Base-by-base conservation (phyloP, 30 jellyfish, hydroid and myxozoan species). In the Cassiopea xamachana region DNA sequence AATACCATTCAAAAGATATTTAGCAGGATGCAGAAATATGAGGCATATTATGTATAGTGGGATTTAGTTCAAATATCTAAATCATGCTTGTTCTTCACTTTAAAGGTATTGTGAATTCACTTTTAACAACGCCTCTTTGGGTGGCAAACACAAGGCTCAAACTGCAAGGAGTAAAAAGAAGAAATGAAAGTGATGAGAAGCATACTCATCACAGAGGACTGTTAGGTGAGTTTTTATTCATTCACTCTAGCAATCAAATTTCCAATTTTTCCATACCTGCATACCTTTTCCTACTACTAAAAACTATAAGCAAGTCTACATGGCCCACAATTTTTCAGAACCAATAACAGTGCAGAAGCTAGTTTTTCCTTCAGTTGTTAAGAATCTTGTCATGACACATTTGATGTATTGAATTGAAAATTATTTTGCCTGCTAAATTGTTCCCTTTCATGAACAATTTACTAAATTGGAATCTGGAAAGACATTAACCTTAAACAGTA, bases 121-220 rank as follows among this genome's bases (percentile, higher is more conserved):
- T 95, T 64, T 55, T 95, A 43, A 95, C 99, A 73, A 95, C 99
- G 13, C 99, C 99, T 13, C 60, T 95, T 60, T 95, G 99, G 99
- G 99, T 95, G 19, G 98, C 93, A 48, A 95, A 95, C 83, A 95
- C 99, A 68, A 86, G 99, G 18, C 75, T 95, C 79, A 95, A 95
- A 82, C 73, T 95, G 83, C 99, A 95, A 82, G 98, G 99, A 3
- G 55, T 88, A 17, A 85, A 79, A 55, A 62, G 60, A 48, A 73
- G 48, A 68, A 48, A 78, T 58, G 89, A 64, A 15, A 89, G 79
- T 2, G 80, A 59, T 1, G 86, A 70, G 46, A 69, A 69, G 13
- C 67, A 6, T 64, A 67, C 69, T 1, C 73, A 1, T 16, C 62
- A 55, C 81, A 82, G 45, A 15, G 89, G 80, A 80, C 61, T 62